Conservation (phyloP, 2,888 invertebrate species). For the Nemurella pictetii region DNA sequence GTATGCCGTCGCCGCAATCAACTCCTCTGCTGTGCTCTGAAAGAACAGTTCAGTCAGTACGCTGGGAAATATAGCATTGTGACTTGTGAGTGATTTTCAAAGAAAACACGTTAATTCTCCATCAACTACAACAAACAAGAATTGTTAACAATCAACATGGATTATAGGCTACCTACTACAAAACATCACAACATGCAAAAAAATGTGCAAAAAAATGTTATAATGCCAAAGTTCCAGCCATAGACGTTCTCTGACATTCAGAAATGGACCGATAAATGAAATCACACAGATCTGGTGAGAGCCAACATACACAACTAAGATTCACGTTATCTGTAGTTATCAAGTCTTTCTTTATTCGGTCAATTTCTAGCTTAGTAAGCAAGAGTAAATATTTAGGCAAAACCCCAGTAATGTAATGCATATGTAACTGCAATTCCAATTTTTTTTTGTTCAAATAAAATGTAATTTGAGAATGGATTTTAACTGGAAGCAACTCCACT, state of each 20-base stretch:
- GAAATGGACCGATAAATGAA: background rate
- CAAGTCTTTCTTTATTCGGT: background rate
- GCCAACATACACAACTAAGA: no score
- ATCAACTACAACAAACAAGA: conserved; percentile 23
- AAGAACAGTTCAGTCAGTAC: conserved; percentile 45
- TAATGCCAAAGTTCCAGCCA: background rate
- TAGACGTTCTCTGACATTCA: background rate
- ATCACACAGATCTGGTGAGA: no score
- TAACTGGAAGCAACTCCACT: no score
- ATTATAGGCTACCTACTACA: conserved; percentile 32
- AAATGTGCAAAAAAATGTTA: background rate
- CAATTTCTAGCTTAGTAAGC: background rate
- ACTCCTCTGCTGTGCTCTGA: conserved; percentile 84
- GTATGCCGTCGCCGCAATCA: conserved; percentile 91
- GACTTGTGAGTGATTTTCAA: background rate
- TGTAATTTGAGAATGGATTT: no score
- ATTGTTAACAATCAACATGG: conserved; percentile 1
- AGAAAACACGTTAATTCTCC: background rate
- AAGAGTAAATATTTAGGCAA: background rate
- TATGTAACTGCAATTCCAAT: no score
- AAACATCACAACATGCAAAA: background rate
- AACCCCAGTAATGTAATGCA: background rate
- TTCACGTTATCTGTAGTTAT: background rate
- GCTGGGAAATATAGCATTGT: background rate
- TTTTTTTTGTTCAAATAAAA: no score